Conservation (phyloP, 2,113 vertebrate species). For the Thermophis baileyi region DNA sequence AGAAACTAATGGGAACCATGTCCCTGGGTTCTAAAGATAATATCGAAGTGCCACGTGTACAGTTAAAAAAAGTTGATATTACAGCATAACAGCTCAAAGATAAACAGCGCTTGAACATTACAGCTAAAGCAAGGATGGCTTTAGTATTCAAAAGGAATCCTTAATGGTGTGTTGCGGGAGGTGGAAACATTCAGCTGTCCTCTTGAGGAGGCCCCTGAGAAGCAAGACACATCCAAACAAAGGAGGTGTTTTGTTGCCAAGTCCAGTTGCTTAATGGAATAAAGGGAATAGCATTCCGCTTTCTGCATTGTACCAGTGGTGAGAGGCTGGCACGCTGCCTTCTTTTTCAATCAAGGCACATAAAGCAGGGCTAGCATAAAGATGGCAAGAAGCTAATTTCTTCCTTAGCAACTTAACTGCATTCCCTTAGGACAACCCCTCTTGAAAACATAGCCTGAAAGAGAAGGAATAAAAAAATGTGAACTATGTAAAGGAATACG, state of each 20-base stretch:
- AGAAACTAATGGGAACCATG: neutral
- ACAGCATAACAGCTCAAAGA: neutral
- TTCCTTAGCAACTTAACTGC: neutral
- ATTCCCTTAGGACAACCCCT: neutral
- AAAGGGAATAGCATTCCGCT: neutral
- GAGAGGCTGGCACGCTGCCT: neutral
- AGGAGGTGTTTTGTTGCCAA: neutral
- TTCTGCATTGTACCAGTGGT: neutral
- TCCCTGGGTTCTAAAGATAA: neutral
- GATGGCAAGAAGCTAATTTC: neutral
- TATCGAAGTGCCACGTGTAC: neutral
- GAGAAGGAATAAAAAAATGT: neutral
- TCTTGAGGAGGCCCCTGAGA: neutral
- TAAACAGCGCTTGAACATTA: neutral
- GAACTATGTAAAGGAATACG: neutral
- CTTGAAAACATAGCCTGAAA: neutral
- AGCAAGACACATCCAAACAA: neutral
- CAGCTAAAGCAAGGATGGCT: neutral
- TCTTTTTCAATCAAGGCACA: neutral
- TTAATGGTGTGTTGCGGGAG: neutral
- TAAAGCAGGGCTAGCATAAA: neutral
- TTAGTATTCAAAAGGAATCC: neutral
- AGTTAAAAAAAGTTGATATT: neutral
- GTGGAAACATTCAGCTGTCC: neutral
- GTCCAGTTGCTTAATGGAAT: neutral